Percentiles rank a stretch among this genome's conserved stretches.
These are phyloP conservation scores for Cyclargus thomasi DNA, from an alignment of 1,140 invertebrate species.

Conservation along the genomic window DNA sequence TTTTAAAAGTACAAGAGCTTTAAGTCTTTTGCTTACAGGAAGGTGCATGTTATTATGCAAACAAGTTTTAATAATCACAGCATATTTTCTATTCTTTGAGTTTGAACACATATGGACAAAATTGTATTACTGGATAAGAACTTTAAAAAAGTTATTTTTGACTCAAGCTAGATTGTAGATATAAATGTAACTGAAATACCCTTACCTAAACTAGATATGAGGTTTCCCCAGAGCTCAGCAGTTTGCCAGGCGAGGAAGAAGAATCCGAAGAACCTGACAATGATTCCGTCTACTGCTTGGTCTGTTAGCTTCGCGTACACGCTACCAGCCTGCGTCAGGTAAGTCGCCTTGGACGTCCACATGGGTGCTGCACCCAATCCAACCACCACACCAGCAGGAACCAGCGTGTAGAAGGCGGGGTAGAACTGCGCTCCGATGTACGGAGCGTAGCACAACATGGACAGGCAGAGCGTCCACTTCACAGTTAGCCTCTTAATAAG, in stretches of 20 bases:
- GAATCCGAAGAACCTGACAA: slow-evolving; percentile 97
- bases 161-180: too few species aligned
- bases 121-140: too few species aligned
- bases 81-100: too few species aligned
- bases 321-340: slow-evolving; percentile 93
- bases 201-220: slow-evolving; percentile 95
- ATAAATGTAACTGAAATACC: slow-evolving; percentile 76
- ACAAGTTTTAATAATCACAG: too few species aligned
- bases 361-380: slow-evolving; percentile 95
- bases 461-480: slow-evolving; percentile 95
- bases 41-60: too few species aligned
- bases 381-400: slow-evolving; percentile 92
- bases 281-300: slow-evolving; percentile 90
- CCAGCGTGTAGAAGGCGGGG: slow-evolving; percentile 90
- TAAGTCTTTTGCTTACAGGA: too few species aligned
- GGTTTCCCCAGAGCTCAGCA: slow-evolving; percentile 95
- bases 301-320: slow-evolving; percentile 92
- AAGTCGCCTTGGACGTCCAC: slow-evolving; percentile 97
- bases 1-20: too few species aligned
- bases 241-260: slow-evolving; percentile 98
- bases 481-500: slow-evolving; percentile 92
- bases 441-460: slow-evolving; percentile 93
- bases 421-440: slow-evolving; percentile 97
- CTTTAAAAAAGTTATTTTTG: too few species aligned
- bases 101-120: too few species aligned